Base-by-base conservation (phyloP, 2,797 vertebrate species). In the Acomys russatus region DNA sequence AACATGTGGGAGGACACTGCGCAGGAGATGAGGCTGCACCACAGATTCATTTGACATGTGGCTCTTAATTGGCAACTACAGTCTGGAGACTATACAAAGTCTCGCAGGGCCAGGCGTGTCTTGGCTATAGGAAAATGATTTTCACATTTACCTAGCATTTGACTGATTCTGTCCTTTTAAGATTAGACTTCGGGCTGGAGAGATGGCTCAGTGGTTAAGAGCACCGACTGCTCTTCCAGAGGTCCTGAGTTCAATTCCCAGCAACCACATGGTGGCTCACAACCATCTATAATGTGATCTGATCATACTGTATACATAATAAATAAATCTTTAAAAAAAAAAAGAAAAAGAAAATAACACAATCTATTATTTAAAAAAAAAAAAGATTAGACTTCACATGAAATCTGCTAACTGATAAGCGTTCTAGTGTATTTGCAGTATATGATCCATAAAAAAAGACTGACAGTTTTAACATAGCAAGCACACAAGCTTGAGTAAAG, bases 141-240 rank as follows among this genome's bases (percentile, higher is more conserved):
- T 78, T 94, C 80, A 91, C 83, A 71, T 74, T 73, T 96, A 61
- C 59, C 94, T 79, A 91, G 80, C 56, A 90, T 66, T 90, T 78
- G 90, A 28, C 18, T 85, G 74, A 94, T 22, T 89, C 64, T 44
- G 68, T 66, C 64, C 93, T 92, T 95, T 96, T 44, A 76, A 96
- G 96, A 96, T 71, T 70, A 96, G 73, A 71, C 84, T 95, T 96
- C 88, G n/a, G n/a, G n/a, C n/a, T n/a, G n/a, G n/a, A n/a, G n/a
- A n/a, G n/a, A n/a, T n/a, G n/a, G n/a, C n/a, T n/a, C n/a, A n/a
- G n/a, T n/a, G n/a, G n/a, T n/a, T n/a, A n/a, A n/a, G n/a, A n/a
- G n/a, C n/a, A n/a, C n/a, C n/a, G n/a, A n/a, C n/a, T n/a, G n/a
- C n/a, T n/a, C n/a, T n/a, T n/a, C n/a, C n/a, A n/a, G n/a, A n/a